Evolutionary conservation across 2,113 vertebrate species (phyloP).

Genomic region (Theristicus caerulescens): DNA sequence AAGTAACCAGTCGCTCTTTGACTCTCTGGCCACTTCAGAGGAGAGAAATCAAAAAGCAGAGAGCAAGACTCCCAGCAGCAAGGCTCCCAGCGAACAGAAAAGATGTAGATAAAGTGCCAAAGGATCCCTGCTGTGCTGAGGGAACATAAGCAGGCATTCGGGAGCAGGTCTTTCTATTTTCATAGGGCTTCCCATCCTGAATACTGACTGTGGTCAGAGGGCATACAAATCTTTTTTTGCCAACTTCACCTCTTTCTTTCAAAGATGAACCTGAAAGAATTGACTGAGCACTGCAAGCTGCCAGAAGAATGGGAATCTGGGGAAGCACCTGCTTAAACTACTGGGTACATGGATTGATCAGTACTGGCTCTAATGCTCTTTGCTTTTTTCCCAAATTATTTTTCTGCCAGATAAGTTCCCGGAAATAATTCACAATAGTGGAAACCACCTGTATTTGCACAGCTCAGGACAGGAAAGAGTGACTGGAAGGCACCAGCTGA

Average conservation of each 20-base stretch:
- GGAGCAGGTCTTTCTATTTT: neutral
- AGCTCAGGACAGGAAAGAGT: neutral
- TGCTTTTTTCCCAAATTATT: neutral
- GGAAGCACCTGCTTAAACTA: neutral
- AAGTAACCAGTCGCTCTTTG: neutral
- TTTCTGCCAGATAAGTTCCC: neutral
- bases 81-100: neutral
- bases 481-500: neutral
- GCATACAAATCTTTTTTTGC: neutral
- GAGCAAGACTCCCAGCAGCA: neutral
- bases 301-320: neutral
- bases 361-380: neutral
- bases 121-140: neutral
- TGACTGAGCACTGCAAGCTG: neutral
- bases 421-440: neutral
- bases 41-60: neutral
- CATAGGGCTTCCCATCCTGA: neutral
- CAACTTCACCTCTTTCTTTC: neutral
- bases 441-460: neutral
- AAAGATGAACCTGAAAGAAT: neutral
- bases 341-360: neutral
- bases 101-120: neutral
- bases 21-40: neutral
- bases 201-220: neutral
- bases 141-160: neutral